Conservation (phyloP, 2,797 vertebrate species). For the Poecilia picta region DNA sequence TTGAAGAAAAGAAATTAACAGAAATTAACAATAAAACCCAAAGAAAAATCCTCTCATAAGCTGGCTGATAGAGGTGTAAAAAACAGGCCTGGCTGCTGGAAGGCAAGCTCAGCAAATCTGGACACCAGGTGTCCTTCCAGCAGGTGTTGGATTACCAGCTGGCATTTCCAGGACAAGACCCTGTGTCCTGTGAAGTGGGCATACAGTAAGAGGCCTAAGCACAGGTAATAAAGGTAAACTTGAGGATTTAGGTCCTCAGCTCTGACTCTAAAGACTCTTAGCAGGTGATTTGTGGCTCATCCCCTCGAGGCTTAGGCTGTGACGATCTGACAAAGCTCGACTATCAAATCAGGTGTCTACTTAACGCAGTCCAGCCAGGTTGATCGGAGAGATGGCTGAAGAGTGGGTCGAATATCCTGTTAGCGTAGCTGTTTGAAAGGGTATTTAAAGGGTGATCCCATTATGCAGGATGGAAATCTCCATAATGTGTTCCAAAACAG, state of each 20-base stretch:
- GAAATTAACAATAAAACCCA: neutral
- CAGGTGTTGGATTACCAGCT: slow-evolving; percentile 67
- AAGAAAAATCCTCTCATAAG: slow-evolving; percentile 4
- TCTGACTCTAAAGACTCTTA: slow-evolving; percentile 87
- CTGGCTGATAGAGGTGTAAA: slow-evolving; percentile 45
- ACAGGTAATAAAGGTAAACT: slow-evolving; percentile 84
- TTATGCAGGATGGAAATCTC: slow-evolving; percentile 68
- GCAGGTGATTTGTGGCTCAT: slow-evolving; percentile 91
- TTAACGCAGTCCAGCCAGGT: slow-evolving; percentile 64
- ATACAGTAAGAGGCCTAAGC: slow-evolving; percentile 80
- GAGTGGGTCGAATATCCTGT: slow-evolving; percentile 61
- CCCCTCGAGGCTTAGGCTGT: slow-evolving; percentile 80
- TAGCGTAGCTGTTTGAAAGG: slow-evolving; percentile 67
- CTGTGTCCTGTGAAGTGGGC: slow-evolving; percentile 73
- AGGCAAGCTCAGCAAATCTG: slow-evolving; percentile 53
- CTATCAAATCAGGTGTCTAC: slow-evolving; percentile 75
- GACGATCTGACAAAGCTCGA: slow-evolving; percentile 78
- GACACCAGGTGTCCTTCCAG: slow-evolving; percentile 67
- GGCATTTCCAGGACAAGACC: slow-evolving; percentile 73
- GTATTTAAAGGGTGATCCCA: slow-evolving; percentile 72
- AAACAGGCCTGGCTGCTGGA: slow-evolving; percentile 26
- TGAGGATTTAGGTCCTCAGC: slow-evolving; percentile 85
- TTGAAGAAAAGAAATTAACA: too few species aligned
- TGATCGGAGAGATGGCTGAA: slow-evolving; percentile 57
- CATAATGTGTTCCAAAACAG: slow-evolving; percentile 59